Evolutionary conservation across 2,113 vertebrate genomes (phyloP).

Genomic region (Silurus meridionalis): DNA sequence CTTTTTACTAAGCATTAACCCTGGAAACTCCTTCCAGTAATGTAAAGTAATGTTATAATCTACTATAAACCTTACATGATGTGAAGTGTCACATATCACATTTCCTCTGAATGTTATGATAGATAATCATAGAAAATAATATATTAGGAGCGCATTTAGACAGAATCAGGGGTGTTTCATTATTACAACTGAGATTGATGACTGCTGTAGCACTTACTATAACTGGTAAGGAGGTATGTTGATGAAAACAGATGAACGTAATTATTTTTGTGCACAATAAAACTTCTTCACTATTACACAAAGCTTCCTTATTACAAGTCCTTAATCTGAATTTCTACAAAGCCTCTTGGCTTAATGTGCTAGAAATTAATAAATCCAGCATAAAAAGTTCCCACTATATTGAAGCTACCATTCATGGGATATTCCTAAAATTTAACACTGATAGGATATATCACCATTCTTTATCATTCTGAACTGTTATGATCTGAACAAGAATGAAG

Average conservation of each 20-base stretch:
- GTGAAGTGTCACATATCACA: neutral
- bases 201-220: constrained; percentile 32
- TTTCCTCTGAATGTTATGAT: neutral
- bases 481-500: neutral
- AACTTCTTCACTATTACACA: neutral
- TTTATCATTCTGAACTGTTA: neutral
- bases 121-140: neutral
- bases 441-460: neutral
- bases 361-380: neutral
- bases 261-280: too few species aligned
- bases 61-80: neutral
- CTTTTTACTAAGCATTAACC: too few species aligned
- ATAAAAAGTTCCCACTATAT: neutral
- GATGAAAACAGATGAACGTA: neutral
- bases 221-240: neutral
- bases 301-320: neutral
- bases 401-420: neutral
- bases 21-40: too few species aligned
- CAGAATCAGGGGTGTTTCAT: constrained; percentile 38
- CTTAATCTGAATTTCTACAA: neutral
- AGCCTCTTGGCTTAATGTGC: neutral
- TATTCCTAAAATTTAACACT: neutral
- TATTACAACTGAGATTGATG: constrained; percentile 59
- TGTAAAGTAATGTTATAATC: neutral
- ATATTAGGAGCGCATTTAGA: neutral